phyloP scores from a whole-genome alignment of 1,140 invertebrate genomes.

The Oscheius sp. region DNA sequence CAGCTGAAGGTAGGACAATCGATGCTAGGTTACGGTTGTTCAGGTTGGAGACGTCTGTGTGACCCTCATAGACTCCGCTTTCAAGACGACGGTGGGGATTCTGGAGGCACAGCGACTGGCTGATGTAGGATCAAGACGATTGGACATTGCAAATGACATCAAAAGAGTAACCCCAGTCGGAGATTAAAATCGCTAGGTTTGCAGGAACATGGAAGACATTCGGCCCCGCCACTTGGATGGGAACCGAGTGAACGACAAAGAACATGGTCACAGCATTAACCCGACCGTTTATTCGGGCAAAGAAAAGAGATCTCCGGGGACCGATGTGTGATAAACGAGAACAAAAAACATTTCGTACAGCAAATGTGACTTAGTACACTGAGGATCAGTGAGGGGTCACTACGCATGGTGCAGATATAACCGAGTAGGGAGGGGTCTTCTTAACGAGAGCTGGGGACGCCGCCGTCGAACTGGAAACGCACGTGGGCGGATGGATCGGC shows the following conservation, averaged over 20 bases:
- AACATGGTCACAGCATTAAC: background rate
- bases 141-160: background rate
- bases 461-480: background rate
- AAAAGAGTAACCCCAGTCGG: background rate
- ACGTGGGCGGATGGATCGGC: conserved; percentile 17
- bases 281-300: background rate
- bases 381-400: background rate
- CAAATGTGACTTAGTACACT: background rate
- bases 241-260: background rate
- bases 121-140: background rate
- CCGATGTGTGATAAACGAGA: background rate
- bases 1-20: background rate
- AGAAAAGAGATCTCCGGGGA: background rate
- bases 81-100: background rate
- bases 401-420: background rate
- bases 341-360: background rate
- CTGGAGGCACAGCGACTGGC: background rate
- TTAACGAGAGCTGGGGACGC: background rate
- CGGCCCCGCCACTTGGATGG: background rate
- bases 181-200: background rate
- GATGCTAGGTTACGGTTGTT: background rate
- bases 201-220: background rate
- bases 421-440: background rate
- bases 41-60: background rate
- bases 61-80: background rate